Evolutionary conservation across 2,888 invertebrate genomes (phyloP).

Genomic region (Drosophila cracens): DNA sequence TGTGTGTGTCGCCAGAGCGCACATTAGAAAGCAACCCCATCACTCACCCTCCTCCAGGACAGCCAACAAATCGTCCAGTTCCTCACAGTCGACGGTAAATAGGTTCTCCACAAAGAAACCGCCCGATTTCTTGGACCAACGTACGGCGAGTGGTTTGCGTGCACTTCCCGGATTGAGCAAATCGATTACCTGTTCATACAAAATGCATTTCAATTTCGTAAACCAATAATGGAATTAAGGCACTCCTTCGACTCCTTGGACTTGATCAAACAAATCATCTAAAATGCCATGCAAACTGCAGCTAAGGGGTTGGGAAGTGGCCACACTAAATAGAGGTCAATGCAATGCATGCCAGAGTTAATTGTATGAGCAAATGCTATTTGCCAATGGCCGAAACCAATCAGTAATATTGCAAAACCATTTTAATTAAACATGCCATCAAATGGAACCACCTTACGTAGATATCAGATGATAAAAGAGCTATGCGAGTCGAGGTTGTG

Average conservation of each 20-base stretch:
- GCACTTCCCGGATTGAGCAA: slow-evolving; percentile 94
- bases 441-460: slow-evolving; percentile 32
- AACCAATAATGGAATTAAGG: slow-evolving; percentile 54
- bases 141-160: slow-evolving; percentile 91
- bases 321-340: slow-evolving; percentile 63
- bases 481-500: not conserved
- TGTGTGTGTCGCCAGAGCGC: not conserved
- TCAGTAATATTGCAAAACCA: slow-evolving; percentile 38
- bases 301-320: slow-evolving; percentile 38
- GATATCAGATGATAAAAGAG: slow-evolving; percentile 2
- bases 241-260: not conserved
- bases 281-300: slow-evolving; percentile 74
- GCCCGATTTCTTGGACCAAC: slow-evolving; percentile 97
- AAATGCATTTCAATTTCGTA: slow-evolving; percentile 67
- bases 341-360: slow-evolving; percentile 50
- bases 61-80: slow-evolving; percentile 95
- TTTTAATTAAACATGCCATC: slow-evolving; percentile 40
- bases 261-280: slow-evolving; percentile 72
- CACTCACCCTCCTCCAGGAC: slow-evolving; percentile 95
- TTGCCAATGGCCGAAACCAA: slow-evolving; percentile 43
- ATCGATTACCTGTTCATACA: slow-evolving; percentile 92
- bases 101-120: slow-evolving; percentile 98
- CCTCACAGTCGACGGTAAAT: slow-evolving; percentile 97
- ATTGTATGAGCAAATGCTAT: slow-evolving; percentile 23
- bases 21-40: not conserved